phyloP scores from a whole-genome alignment of 92 coral and sea anemone genomes.

The Palythoa grandiflora region DNA sequence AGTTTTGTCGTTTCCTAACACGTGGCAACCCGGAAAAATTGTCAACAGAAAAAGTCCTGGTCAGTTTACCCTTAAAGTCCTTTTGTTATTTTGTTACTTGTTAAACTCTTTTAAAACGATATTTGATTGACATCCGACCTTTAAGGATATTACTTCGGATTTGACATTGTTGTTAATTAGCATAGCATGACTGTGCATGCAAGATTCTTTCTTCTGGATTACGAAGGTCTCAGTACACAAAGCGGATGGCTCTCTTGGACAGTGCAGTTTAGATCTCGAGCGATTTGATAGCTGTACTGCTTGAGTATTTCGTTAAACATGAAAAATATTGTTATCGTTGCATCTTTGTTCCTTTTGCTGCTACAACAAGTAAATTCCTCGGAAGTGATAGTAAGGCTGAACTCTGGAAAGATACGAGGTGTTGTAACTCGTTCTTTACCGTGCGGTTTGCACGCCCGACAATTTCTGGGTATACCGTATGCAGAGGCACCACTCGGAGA shows the following conservation, averaged over 20 bases:
- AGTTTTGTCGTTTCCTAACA: not conserved
- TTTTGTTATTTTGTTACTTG: not conserved
- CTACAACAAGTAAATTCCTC: not conserved
- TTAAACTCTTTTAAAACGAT: not conserved
- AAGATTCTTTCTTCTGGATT: no score
- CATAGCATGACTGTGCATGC: no score
- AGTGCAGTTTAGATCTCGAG: not conserved
- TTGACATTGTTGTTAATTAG: no score
- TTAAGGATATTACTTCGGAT: no score
- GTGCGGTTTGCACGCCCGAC: slow-evolving; percentile 56
- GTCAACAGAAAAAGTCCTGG: not conserved
- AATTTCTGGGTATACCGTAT: slow-evolving; percentile 84
- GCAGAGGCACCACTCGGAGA: slow-evolving; percentile 79
- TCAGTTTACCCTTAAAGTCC: not conserved
- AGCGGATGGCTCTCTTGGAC: no score
- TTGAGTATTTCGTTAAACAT: not conserved
- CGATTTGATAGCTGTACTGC: not conserved
- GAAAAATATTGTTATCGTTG: not conserved
- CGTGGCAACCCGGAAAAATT: not conserved
- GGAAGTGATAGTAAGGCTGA: slow-evolving; percentile 48
- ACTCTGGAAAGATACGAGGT: slow-evolving; percentile 71
- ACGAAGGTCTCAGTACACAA: no score
- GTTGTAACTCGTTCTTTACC: slow-evolving; percentile 31
- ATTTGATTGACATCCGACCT: no score
- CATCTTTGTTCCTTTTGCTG: not conserved